These are phyloP conservation scores for Oriolus oriolus DNA, from an alignment of 2,113 vertebrate genomes.

Conservation along the genomic window DNA sequence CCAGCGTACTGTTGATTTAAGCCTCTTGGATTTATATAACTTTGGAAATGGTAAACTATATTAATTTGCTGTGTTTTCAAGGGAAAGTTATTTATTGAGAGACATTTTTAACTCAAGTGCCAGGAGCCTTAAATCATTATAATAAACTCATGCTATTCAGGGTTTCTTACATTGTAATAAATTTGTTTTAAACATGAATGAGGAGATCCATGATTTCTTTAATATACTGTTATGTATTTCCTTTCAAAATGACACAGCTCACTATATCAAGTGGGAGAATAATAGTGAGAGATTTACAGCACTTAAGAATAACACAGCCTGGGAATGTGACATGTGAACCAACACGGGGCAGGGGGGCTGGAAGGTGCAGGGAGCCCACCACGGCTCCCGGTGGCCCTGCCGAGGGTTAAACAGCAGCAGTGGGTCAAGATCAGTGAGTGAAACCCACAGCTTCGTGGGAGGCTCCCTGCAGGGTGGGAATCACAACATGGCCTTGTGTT, in stretches of 20 bases:
- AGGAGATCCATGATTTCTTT: slow-evolving; percentile 78
- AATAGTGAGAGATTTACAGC: slow-evolving; percentile 71
- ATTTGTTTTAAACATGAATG: slow-evolving; percentile 81
- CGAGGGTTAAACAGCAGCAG: accelerated
- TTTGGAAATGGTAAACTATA: slow-evolving; percentile 75
- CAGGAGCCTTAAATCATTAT: slow-evolving; percentile 78
- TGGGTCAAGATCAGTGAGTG: accelerated
- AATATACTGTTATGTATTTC: slow-evolving; percentile 79
- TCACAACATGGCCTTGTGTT: accelerated
- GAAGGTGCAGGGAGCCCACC: neutral
- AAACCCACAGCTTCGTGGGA: neutral
- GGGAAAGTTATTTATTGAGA: slow-evolving; percentile 79
- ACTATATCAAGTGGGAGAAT: slow-evolving; percentile 73
- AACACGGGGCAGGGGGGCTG: neutral
- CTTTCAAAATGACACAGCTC: slow-evolving; percentile 76
- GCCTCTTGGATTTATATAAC: slow-evolving; percentile 71
- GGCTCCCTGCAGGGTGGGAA: neutral
- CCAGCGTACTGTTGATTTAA: slow-evolving; percentile 65
- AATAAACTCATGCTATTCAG: slow-evolving; percentile 80
- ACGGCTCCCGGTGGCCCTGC: accelerated
- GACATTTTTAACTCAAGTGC: slow-evolving; percentile 78
- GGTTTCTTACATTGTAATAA: slow-evolving; percentile 77
- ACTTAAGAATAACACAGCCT: slow-evolving; percentile 51
- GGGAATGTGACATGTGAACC: slow-evolving; percentile 20
- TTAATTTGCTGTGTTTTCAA: slow-evolving; percentile 80